Base-by-base conservation (phyloP, 2,113 vertebrate species). In the Cathartes aura region DNA sequence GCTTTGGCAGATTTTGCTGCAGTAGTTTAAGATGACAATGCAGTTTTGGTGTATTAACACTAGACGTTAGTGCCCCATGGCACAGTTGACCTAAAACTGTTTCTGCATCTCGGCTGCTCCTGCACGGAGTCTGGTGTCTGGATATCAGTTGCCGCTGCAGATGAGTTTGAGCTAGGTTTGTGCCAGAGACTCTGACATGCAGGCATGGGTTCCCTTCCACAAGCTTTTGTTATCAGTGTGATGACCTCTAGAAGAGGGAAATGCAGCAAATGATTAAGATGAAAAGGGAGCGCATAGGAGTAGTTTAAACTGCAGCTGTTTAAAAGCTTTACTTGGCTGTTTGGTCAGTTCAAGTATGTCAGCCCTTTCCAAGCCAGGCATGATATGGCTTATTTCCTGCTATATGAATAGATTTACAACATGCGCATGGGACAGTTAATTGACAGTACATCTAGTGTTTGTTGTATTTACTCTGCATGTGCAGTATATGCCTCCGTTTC, bases 61-160 rank as follows among this genome's bases (percentile, higher is more conserved):
- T 34, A 64, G 12, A 8, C 1, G 0, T 48, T 64, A 24, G 26
- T 29, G 21, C 21, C 16, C 10, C 1, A 0, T 48, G 64, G 55
- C 0, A 3, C n/a, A 43, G 52, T 20, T 71, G 82, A 42, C 30
- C 27, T 66, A 53, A 73, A 81, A 53, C 40, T 72, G 9, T 60
- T 83, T 50, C 55, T 78, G 59, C 26, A 18, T 70, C 50, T 91
- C 4, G 6, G 55, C 73, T 85, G 50, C n/a, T 89, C 40, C 34
- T 53, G 27, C 15, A 2, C 9, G 45, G 58, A 92, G 36, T 36
- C 45, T 70, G 43, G 23, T 48, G 79, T n/a, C 58, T 55, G 45
- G 17, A 2, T 83, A 40, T 86, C 71, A 20, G 58, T 73, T 94
- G 36, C 63, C 11, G 4, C 59, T 55, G 59, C 86, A 74, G 63